Conservation (phyloP, 2,797 vertebrate species). For the Argya squamiceps region DNA sequence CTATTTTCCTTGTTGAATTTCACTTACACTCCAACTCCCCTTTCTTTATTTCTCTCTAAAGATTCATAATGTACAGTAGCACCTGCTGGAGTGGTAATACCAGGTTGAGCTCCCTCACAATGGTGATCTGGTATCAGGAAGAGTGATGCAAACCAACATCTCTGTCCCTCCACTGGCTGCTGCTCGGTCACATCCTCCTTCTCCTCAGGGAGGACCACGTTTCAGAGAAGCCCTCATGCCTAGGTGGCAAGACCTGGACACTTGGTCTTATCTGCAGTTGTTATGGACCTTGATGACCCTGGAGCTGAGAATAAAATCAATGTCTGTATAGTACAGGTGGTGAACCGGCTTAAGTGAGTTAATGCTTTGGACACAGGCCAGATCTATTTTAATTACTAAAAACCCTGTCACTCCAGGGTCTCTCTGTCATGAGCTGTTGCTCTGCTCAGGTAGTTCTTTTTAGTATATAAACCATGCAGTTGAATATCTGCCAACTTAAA, state of each 20-base stretch:
- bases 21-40: background rate
- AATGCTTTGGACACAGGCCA: slow-evolving; percentile 49
- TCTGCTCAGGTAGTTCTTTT: slow-evolving; percentile 47
- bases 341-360: slow-evolving; percentile 53
- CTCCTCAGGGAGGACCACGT: background rate
- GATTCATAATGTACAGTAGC: background rate
- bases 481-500: slow-evolving; percentile 66
- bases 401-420: slow-evolving; percentile 5
- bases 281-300: background rate
- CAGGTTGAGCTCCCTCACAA: background rate
- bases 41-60: slow-evolving; percentile 31
- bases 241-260: background rate
- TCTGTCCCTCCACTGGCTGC: background rate
- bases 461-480: slow-evolving; percentile 32
- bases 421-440: slow-evolving; percentile 31
- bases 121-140: background rate
- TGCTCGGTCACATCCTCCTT: background rate
- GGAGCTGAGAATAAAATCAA: slow-evolving; percentile 44
- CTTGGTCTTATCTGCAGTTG: background rate
- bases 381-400: slow-evolving; percentile 71
- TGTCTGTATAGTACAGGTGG: slow-evolving; percentile 53
- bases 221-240: background rate
- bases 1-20: slow-evolving; percentile 37
- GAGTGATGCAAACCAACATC: background rate
- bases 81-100: slow-evolving; percentile 2